Base-by-base conservation (phyloP, 1,140 invertebrate genomes). In the Carposina sasakii region DNA sequence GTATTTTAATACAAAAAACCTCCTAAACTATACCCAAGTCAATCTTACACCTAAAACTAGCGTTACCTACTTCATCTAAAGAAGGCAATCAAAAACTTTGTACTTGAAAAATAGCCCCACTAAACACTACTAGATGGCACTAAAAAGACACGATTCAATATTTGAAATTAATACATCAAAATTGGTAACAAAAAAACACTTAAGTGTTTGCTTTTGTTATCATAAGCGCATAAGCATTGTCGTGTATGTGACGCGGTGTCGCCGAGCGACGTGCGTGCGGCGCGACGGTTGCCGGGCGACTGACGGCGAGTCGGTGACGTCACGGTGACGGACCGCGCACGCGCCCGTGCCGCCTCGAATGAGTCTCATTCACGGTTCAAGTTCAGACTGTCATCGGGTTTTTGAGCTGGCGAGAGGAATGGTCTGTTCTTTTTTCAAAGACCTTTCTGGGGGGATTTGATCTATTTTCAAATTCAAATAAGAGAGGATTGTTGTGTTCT, bases 21-120 rank as follows among this genome's bases (percentile, higher is more conserved):
- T 28, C 24, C 24, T 28, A 28, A 28, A 28, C 24, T 28, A 6
- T 6, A 12, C 12, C 24, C 24, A 34, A 34, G 33, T 34, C 19
- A 2, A 2, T 30, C 2, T 2, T 30, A 30, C 8, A 8, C 12
- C 15, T 34, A 34, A 34, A 34, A 34, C 15, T 34, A 8, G 2
- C 8, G 10, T 61, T 73, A 75, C 54, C 66, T 78, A 76, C 68
- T 71, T 61, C 58, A 53, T 52, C 74, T 81, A 77, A 63, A 75
- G 69, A 76, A 81, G 75, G 76, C 75, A 71, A 76, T 71, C 69
- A 72, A 71, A 71, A 76, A 76, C 60, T 78, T 83, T 83, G 79
- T 83, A 83, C 79, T 83, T 65, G 71, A 67, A 50, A 68, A 62
- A 65, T 72, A 76, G 65, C 56, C n/a, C 9, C 9, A 36, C 53